Conservation (phyloP, 1,140 invertebrate species). For the Popillia japonica region DNA sequence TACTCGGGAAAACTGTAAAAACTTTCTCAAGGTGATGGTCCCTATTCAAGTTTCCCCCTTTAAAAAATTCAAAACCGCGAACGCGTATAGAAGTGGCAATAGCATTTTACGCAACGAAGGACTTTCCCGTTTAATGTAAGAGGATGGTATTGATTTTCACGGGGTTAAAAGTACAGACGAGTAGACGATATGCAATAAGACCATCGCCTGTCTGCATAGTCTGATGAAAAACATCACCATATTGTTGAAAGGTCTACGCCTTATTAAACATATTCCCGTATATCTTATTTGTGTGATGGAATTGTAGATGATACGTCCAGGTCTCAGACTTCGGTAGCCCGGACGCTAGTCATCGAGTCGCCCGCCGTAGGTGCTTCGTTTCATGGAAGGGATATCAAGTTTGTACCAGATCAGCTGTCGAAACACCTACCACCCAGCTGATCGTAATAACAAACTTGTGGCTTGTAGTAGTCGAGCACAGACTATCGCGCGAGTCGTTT, state of each 20-base stretch:
- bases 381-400: conserved; percentile 47
- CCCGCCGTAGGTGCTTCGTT: background rate
- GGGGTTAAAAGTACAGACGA: background rate
- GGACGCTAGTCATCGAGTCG: background rate
- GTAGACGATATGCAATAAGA: background rate
- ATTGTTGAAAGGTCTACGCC: background rate
- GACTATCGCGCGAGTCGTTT: conserved; percentile 1
- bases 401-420: conserved; percentile 54
- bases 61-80: background rate
- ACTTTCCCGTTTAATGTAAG: background rate
- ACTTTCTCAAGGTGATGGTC: background rate
- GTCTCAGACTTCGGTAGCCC: background rate
- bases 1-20: background rate
- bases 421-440: conserved; percentile 49
- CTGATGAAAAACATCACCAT: background rate
- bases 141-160: background rate
- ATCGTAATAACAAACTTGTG: conserved; percentile 53
- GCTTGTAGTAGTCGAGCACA: conserved; percentile 29
- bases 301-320: background rate
- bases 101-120: background rate
- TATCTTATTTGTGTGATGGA: background rate
- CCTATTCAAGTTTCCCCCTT: background rate
- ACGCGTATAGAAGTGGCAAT: background rate
- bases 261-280: background rate
- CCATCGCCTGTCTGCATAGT: background rate